Evolutionary conservation across 2,888 invertebrate genomes (phyloP).

Genomic region (Sminthurides aquaticus): DNA sequence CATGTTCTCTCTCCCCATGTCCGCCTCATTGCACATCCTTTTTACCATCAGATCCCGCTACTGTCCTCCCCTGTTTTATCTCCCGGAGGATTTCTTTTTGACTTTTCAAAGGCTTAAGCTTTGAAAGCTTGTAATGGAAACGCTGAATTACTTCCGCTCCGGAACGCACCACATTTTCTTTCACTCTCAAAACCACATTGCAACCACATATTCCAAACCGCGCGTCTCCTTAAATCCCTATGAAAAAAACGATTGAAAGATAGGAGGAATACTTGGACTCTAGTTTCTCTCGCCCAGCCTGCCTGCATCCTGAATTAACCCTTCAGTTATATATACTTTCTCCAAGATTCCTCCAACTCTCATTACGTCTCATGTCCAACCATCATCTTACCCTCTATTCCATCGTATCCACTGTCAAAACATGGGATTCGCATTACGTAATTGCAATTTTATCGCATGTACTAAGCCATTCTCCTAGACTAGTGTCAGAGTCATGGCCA

Average conservation of each 20-base stretch:
- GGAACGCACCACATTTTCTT: not conserved
- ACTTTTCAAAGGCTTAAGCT: no score
- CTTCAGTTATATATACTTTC: no score
- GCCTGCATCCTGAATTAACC: no score
- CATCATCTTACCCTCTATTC: not conserved
- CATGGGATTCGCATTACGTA: slow-evolving; percentile 3
- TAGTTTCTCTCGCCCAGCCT: not conserved
- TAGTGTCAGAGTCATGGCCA: not conserved
- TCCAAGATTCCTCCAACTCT: not conserved
- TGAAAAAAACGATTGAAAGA: not conserved
- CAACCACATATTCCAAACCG: not conserved
- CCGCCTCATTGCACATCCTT: no score
- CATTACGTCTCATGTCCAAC: not conserved
- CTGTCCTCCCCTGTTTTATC: not conserved
- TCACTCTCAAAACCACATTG: not conserved
- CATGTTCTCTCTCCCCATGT: no score
- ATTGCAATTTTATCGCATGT: not conserved
- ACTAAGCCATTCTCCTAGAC: not conserved
- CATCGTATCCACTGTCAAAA: not conserved
- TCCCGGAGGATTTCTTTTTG: not conserved
- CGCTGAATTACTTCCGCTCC: not conserved
- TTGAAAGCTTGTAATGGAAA: no score
- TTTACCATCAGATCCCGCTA: not conserved
- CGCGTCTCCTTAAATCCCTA: not conserved
- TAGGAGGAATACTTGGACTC: not conserved